Evolutionary conservation across 2,888 invertebrate genomes (phyloP), one percentile per base, ranked within the genome.

Genomic region (Drosophila tanythrix): DNA sequence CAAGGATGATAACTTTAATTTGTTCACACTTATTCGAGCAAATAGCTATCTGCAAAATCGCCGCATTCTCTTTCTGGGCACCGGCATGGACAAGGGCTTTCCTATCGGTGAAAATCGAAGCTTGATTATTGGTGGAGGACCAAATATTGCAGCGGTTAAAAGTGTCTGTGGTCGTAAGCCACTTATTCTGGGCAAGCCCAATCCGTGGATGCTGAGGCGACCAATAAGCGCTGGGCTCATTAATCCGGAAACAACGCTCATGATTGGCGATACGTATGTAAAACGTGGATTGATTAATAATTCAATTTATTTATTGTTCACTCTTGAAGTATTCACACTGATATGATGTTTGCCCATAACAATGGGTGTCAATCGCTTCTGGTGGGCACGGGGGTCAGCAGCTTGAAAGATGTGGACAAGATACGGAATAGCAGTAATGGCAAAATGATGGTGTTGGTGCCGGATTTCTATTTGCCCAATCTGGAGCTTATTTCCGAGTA

Each of bases 241-340:
- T 1, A 66, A 87, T 56, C 84, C 84, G 4, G 68, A 76, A 13
- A 83, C 65, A 7, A 88, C 87, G 5, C 74, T 88, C 0, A 79
- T 88, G 76, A 66, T 88, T 25, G 87, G 87, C 18, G 87, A 88
- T 50, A 89, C 84, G 87, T 88, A 31, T 68, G 87, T 75, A 18
- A 3, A 15, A 10, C 21, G 15, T 15, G 8, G 43, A 1, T 31
- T 10, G 18, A 11, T 31, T 11, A 3, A 33, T 8, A n/a, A 3
- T 21, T 31, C 6, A 13, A 13, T 21, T 38, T 7, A 25, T 29
- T 18, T 46, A 18, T 5, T 27, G 2, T 10, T 15, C 13, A 1
- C 10, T 21, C 8, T 55, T 46, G 3, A 25, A 86, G 89, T 0
- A 62, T 89, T 2, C 29, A 61, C 2, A 75, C 87, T 11, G 87